These are phyloP conservation scores for Camponotus vicinus DNA, from an alignment of 1,140 invertebrate species.

Conservation along the genomic window DNA sequence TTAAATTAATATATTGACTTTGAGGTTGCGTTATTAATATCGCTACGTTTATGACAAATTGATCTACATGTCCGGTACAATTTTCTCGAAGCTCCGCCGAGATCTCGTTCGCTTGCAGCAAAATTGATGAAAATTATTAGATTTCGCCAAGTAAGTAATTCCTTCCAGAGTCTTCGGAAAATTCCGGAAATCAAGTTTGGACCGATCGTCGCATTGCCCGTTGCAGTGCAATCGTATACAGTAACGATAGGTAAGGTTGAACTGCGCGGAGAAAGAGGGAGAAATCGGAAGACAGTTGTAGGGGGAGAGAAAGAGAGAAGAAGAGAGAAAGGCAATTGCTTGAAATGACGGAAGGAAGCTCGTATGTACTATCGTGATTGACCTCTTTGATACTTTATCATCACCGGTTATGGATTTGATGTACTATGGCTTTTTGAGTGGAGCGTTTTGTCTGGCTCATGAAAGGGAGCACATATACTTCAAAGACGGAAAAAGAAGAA, in stretches of 20 bases:
- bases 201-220: not conserved
- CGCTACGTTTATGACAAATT: not conserved
- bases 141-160: slow-evolving; percentile 26
- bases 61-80: not conserved
- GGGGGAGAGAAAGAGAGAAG: not conserved
- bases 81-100: not conserved
- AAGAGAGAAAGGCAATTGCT: not conserved
- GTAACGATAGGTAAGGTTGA: not conserved
- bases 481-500: not conserved
- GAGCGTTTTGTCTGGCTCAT: not conserved
- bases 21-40: slow-evolving; percentile 7
- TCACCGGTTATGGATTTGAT: slow-evolving; percentile 22
- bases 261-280: not conserved
- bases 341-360: slow-evolving; percentile 25
- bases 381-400: slow-evolving; percentile 24
- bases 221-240: not conserved
- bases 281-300: slow-evolving; percentile 22
- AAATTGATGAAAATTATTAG: slow-evolving; percentile 39
- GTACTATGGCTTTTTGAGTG: not conserved
- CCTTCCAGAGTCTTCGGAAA: not conserved
- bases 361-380: slow-evolving; percentile 13
- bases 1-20: slow-evolving; percentile 1
- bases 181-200: slow-evolving; percentile 32
- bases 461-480: not conserved
- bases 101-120: not conserved